Evolutionary conservation across 2,888 invertebrate species (phyloP).

Genomic region (Agrilus cyanescens): DNA sequence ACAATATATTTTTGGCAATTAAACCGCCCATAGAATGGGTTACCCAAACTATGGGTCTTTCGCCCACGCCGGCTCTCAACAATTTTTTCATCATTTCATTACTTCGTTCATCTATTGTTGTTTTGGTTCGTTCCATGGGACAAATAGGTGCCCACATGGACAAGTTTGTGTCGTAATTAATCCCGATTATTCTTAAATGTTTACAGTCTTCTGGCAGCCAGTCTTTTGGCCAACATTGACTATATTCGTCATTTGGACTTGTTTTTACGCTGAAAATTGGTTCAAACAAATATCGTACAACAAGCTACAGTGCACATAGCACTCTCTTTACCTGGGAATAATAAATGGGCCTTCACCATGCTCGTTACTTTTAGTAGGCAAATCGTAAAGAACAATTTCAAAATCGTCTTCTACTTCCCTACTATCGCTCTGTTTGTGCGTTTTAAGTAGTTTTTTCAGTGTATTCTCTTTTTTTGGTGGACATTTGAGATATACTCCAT

Average conservation of each 20-base stretch:
- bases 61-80: slow-evolving; percentile 64
- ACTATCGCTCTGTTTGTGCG: too few species aligned
- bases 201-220: slow-evolving; percentile 78
- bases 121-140: slow-evolving; percentile 41
- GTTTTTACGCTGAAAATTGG: neutral
- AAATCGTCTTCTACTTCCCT: slow-evolving; percentile 41
- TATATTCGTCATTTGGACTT: slow-evolving; percentile 30
- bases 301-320: neutral
- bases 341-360: slow-evolving; percentile 37
- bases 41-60: slow-evolving; percentile 77
- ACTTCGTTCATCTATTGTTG: slow-evolving; percentile 54
- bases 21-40: slow-evolving; percentile 96
- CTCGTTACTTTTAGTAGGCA: slow-evolving; percentile 44
- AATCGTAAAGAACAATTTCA: slow-evolving; percentile 53
- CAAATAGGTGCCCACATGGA: slow-evolving; percentile 72
- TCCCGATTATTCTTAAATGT: slow-evolving; percentile 65
- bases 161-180: slow-evolving; percentile 79
- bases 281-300: neutral
- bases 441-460: slow-evolving; percentile 29
- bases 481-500: too few species aligned
- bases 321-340: slow-evolving; percentile 33
- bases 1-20: slow-evolving; percentile 74
- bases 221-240: slow-evolving; percentile 89
- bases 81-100: slow-evolving; percentile 55
- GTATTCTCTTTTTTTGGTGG: slow-evolving; percentile 29